These are phyloP conservation scores for Danaus melanippus DNA, from an alignment of 1,140 invertebrate species.

Conservation along the genomic window DNA sequence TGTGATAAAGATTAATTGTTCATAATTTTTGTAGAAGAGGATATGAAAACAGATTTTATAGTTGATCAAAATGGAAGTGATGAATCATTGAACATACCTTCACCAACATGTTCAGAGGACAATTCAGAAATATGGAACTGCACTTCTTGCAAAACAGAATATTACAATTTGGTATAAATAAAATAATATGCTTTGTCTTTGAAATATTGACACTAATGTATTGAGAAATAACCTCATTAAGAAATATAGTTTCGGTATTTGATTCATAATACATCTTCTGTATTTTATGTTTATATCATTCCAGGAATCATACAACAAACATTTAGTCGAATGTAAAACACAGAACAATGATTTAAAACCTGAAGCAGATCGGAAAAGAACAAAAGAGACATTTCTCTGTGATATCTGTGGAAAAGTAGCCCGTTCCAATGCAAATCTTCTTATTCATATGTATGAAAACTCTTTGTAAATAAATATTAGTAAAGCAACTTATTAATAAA, in stretches of 20 bases:
- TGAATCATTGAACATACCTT: slow-evolving; percentile 42
- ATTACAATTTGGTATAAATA: slow-evolving; percentile 33
- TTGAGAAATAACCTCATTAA: no score
- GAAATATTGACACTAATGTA: no score
- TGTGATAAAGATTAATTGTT: no score
- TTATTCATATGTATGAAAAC: slow-evolving; percentile 41
- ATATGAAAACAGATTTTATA: not conserved
- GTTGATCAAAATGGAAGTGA: slow-evolving; percentile 24
- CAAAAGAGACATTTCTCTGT: slow-evolving; percentile 53
- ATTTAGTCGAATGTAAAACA: slow-evolving; percentile 39
- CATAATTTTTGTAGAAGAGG: no score
- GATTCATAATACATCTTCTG: no score
- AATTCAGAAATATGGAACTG: slow-evolving; percentile 43
- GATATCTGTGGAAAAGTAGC: slow-evolving; percentile 59
- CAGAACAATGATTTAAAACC: not conserved
- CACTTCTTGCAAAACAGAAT: slow-evolving; percentile 39
- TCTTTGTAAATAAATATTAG: no score
- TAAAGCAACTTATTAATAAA: no score
- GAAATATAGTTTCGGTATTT: no score
- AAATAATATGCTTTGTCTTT: no score
- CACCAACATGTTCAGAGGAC: slow-evolving; percentile 39
- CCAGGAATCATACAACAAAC: slow-evolving; percentile 44
- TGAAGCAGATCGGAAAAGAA: slow-evolving; percentile 23
- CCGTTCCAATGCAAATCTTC: slow-evolving; percentile 46
- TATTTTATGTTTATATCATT: slow-evolving; percentile 9